phyloP scores from a whole-genome alignment of 2,888 invertebrate species.

The Ochlodes sylvanus region DNA sequence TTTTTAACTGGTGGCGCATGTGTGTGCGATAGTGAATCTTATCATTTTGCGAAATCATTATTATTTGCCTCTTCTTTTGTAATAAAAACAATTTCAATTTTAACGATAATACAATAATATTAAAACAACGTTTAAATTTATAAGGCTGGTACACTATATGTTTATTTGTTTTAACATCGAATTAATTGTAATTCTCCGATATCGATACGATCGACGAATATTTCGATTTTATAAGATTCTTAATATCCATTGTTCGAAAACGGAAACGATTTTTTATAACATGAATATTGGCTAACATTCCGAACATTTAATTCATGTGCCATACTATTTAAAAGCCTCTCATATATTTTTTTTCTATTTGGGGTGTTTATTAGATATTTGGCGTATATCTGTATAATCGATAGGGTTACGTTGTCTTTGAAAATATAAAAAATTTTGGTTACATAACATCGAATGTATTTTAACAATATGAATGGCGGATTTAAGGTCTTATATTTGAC shows the following conservation, averaged over 20 bases:
- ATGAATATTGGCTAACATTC: slow-evolving; percentile 12
- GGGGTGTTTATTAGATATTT: no score
- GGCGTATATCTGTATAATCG: no score
- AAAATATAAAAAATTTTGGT: background rate
- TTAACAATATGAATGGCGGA: no score
- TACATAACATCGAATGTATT: background rate
- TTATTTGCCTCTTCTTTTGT: no score
- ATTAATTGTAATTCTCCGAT: background rate
- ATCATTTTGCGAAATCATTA: no score
- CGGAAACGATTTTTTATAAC: background rate
- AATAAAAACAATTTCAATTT: no score
- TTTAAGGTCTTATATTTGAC: no score
- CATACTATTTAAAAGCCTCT: slow-evolving; percentile 18
- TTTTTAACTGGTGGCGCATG: no score
- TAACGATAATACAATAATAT: no score
- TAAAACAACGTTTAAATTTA: no score
- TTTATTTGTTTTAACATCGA: background rate
- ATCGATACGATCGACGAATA: slow-evolving; percentile 13
- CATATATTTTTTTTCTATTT: background rate
- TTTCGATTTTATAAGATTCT: slow-evolving; percentile 16
- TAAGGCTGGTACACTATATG: slow-evolving; percentile 1
- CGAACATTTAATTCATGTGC: slow-evolving; percentile 10
- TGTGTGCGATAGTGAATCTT: no score
- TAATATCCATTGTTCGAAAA: slow-evolving; percentile 1
- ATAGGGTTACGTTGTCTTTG: no score